phyloP scores from a whole-genome alignment of 2,888 invertebrate genomes.

The Drosophila koepferae region DNA sequence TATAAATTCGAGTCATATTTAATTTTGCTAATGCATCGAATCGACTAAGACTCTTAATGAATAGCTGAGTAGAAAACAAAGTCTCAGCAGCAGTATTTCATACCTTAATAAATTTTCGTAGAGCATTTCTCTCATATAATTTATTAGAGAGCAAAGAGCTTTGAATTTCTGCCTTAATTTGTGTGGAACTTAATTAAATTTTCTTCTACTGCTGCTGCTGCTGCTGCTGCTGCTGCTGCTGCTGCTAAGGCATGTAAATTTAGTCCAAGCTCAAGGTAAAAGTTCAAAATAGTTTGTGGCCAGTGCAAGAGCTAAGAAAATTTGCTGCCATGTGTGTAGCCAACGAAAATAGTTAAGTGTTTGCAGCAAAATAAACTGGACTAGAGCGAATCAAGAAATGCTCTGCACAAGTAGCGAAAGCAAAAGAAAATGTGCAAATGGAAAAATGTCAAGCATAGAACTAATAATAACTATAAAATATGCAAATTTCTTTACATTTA shows the following conservation, averaged over 20 bases:
- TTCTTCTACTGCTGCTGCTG: conserved; percentile 17
- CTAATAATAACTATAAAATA: background rate
- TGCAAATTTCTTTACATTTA: background rate
- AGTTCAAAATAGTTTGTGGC: conserved; percentile 35
- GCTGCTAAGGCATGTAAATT: conserved; percentile 22
- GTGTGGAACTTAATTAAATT: conserved; percentile 44
- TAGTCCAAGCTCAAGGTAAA: conserved; percentile 30
- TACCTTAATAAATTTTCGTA: conserved; percentile 21
- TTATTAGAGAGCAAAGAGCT: conserved; percentile 35
- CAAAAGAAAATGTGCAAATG: background rate
- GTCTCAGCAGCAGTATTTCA: conserved; percentile 20
- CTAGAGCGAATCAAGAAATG: background rate
- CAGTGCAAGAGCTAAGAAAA: conserved; percentile 15
- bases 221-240: background rate
- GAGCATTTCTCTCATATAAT: conserved; percentile 31
- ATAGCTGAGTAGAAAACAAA: background rate
- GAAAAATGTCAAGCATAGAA: background rate
- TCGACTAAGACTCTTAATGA: conserved; percentile 8
- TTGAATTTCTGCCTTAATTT: conserved; percentile 21
- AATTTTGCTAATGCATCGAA: conserved; percentile 54
- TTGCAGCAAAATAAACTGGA: background rate
- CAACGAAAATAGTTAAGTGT: background rate
- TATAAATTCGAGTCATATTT: conserved; percentile 22
- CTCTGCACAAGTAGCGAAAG: conserved; percentile 8
- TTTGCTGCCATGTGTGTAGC: conserved; percentile 18